Base-by-base conservation (phyloP, 2,888 invertebrate species). In the Abrostola triplasia region DNA sequence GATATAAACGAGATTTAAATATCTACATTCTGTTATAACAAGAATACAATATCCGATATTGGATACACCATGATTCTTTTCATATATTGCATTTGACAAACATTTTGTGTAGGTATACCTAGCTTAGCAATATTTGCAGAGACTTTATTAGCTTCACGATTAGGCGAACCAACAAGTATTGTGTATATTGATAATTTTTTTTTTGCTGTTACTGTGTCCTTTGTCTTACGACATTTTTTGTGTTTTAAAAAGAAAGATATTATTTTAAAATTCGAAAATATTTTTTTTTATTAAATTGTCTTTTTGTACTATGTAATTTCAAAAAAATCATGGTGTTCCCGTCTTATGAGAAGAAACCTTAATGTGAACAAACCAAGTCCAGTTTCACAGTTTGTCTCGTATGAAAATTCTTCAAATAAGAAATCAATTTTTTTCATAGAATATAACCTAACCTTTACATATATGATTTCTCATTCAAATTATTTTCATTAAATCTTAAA, bases 381-480 rank as follows among this genome's bases (percentile, higher is more conserved):
- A 11, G 40, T 40, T 10, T 9, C 10, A 79, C 73, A 69, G 57
- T 42, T 63, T 74, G 60, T 69, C 53, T 68, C 41, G 49, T 68
- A 86, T 87, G 93, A 93, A 93, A 93, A 92, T 80, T 85, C 84
- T 92, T 93, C 93, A 92, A 94, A 94, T 87, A 88, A 91, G 92
- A 93, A 94, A 94, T 94, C 91, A 10, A 36, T 48, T 65, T 56
- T 73, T 72, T 63, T 55, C 61, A 67, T 74, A 76, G 74, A 65
- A 58, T 74, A 82, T 78, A 74, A 80, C 38, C 73, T 53, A 74
- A 77, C 80, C 72, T 84, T 85, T 72, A 85, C 73, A 73, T 73
- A 60, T 66, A 70, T 65, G 92, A 94, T 94, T 93, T 94, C 94
- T 87, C 83, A 91, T 93, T 94, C 93, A 93, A 94, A 92, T 90